Evolutionary conservation across 2,797 vertebrate genomes (phyloP), one percentile per base, ranked within the genome.

Genomic region (Muscicapa striata): DNA sequence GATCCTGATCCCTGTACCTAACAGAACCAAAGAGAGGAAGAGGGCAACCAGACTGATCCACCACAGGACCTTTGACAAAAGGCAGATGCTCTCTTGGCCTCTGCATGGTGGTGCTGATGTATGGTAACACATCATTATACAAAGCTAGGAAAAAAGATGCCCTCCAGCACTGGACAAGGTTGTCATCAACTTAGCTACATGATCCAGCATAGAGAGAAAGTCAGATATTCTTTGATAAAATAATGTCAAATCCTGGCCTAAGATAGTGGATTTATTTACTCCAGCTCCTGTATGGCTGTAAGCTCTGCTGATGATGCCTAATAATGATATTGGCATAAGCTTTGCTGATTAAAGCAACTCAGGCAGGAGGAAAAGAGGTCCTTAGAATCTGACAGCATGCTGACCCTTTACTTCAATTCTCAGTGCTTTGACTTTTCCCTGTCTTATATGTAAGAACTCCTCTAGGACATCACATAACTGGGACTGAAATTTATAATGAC

Each of bases 31-130:
- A 34, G 32, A 55, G 13, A 43, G 32, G 9, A 67, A 55, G 22
- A 32, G 23, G 17, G 6, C 0, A 1, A 36, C 18, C 9, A 19
- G 21, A 26, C 4, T 32, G 36, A 49, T 29, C 32, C 9, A 62
- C 41, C 48, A 62, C 26, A 29, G 12, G 19, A 69, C 32, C 11
- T 55, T 36, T 24, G 29, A 27, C 15, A 41, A 49, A 68, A 62
- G 13, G 11, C 19, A 69, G 49, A 10, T 15, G 10, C 13, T n/a
- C 7, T 75, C 41, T 36, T 49, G 32, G 23, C 11, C 27, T 75
- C 27, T 55, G 41, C 15, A 22, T 55, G 36, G 10, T 75, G 48
- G 34, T 62, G 19, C 30, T 13, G 6, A 32, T 61, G 48, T 6
- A 10, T 55, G 15, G 5, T 27, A 62, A 10, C 20, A 17, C 10